Conservation (phyloP, 2,888 invertebrate species). For the Portevinia maculata region DNA sequence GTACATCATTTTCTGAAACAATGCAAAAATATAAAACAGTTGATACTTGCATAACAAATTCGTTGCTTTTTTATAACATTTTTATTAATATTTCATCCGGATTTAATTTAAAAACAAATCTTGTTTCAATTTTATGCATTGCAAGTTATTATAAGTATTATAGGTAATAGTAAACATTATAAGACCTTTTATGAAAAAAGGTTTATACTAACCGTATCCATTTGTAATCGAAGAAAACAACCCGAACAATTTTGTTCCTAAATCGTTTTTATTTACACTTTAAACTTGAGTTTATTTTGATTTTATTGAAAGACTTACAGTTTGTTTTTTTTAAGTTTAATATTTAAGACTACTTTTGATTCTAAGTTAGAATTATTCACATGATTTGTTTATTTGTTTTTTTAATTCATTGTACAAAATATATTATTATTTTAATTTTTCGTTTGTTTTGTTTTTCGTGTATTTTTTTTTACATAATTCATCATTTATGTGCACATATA, state of each 20-base stretch:
- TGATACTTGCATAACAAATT: too few relatives aligned
- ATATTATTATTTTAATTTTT: slow-evolving; percentile 66
- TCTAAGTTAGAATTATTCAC: slow-evolving; percentile 59
- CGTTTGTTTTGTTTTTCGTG: slow-evolving; percentile 33
- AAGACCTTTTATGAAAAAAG: too few relatives aligned
- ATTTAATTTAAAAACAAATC: too few relatives aligned
- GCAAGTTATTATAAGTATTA: too few relatives aligned
- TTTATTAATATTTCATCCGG: too few relatives aligned
- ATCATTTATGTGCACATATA: slow-evolving; percentile 30
- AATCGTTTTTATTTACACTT: slow-evolving; percentile 66
- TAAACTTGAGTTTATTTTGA: slow-evolving; percentile 59
- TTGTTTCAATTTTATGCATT: too few relatives aligned
- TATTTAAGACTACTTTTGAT: slow-evolving; percentile 59
- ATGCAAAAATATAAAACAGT: too few relatives aligned
- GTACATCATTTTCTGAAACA: too few relatives aligned
- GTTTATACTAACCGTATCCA: slow-evolving; percentile 13
- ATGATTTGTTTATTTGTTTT: slow-evolving; percentile 22
- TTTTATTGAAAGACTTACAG: slow-evolving; percentile 59
- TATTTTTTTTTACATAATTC: slow-evolving; percentile 22
- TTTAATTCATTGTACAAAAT: slow-evolving; percentile 66
- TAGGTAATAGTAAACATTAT: too few relatives aligned
- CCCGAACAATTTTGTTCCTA: not conserved
- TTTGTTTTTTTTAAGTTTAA: slow-evolving; percentile 17
- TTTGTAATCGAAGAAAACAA: slow-evolving; percentile 10
- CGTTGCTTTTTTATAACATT: too few relatives aligned